Percentiles rank a stretch among this genome's conserved stretches.
phyloP scores from a whole-genome alignment of 2,113 vertebrate species.

The Carassius gibelio region DNA sequence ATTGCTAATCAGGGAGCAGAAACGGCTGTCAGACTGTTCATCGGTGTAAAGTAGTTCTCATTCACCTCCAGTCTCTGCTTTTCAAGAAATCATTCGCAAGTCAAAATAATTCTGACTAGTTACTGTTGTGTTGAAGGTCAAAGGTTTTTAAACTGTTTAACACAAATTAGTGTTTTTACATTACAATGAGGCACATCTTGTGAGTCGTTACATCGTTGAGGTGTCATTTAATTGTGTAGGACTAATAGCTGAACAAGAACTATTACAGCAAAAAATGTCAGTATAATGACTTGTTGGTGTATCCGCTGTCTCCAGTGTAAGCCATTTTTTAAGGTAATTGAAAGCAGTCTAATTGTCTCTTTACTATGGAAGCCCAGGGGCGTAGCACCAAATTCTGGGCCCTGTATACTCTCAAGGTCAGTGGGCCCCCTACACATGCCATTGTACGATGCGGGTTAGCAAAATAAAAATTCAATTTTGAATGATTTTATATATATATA shows the following conservation, averaged over 20 bases:
- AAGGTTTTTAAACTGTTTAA: conserved; percentile 1
- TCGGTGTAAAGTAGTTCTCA: not conserved
- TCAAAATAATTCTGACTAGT: not conserved
- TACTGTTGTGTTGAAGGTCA: not conserved
- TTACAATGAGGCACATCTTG: conserved; percentile 39
- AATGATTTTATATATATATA: too few relatives aligned
- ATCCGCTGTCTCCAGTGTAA: not conserved
- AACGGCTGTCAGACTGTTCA: not conserved
- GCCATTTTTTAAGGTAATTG: not conserved
- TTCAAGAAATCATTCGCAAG: not conserved
- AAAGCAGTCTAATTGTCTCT: not conserved
- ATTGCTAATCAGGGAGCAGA: not conserved
- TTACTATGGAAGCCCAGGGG: not conserved
- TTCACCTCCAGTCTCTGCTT: not conserved
- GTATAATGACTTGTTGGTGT: not conserved
- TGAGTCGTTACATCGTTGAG: conserved; percentile 1
- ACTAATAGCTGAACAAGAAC: not conserved
- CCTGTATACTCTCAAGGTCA: too few relatives aligned
- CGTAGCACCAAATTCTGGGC: too few relatives aligned
- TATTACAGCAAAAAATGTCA: not conserved
- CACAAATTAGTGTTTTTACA: conserved; percentile 28
- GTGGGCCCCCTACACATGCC: too few relatives aligned
- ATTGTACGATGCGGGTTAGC: too few relatives aligned
- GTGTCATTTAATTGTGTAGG: conserved; percentile 6
- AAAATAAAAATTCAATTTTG: too few relatives aligned